A percentile compares a stretch with the other conserved stretches of the same genome.
These are phyloP conservation scores for Rapana venosa DNA, from an alignment of 2,888 invertebrate genomes.

Conservation along the genomic window DNA sequence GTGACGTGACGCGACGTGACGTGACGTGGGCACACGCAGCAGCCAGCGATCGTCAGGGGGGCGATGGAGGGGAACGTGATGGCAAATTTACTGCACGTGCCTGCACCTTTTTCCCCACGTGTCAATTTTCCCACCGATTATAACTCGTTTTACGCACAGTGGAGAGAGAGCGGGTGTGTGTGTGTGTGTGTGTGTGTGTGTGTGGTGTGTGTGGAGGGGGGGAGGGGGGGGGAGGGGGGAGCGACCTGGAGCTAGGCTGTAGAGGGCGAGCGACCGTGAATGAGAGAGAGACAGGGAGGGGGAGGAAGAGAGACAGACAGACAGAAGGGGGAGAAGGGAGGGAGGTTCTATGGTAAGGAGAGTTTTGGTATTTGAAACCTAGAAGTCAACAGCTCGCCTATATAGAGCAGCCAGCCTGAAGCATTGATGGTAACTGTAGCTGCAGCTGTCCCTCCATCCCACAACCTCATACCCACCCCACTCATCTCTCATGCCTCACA, in stretches of 20 bases:
- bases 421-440: no score
- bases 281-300: neutral
- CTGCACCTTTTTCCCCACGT: conserved; percentile 3
- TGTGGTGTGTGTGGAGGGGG: no score
- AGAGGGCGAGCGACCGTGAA: neutral
- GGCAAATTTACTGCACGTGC: conserved; percentile 19
- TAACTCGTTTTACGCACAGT: neutral
- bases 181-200: no score
- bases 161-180: no score
- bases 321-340: neutral
- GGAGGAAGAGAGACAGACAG: neutral
- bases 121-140: conserved; percentile 19
- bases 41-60: neutral
- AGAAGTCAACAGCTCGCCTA: no score
- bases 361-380: no score
- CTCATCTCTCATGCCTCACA: no score
- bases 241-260: neutral
- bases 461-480: no score
- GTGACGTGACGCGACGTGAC: neutral
- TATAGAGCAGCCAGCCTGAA: no score
- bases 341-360: neutral
- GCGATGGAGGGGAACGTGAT: conserved; percentile 4
- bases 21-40: neutral
- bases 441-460: no score
- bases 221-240: no score